These are phyloP conservation scores for Anas georgica DNA, from an alignment of 2,797 vertebrate genomes.

Conservation along the genomic window DNA sequence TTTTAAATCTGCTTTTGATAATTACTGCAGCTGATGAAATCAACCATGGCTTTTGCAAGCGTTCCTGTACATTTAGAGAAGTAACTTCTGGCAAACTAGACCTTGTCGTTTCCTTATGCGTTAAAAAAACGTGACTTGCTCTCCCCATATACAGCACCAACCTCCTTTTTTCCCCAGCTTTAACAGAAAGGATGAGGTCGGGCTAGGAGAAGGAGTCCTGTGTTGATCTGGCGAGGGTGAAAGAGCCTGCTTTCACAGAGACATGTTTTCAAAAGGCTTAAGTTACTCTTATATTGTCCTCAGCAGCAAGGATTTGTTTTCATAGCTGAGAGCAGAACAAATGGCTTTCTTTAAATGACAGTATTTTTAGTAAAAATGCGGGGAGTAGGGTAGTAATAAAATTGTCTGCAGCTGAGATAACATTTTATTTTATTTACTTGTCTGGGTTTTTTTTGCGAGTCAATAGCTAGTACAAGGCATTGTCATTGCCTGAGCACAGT, in stretches of 20 bases:
- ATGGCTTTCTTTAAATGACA: slow-evolving; percentile 40
- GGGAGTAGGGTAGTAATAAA: slow-evolving; percentile 35
- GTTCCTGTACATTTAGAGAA: not conserved
- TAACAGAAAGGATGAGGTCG: not conserved
- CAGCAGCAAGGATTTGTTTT: slow-evolving; percentile 37
- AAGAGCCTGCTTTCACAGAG: slow-evolving; percentile 19
- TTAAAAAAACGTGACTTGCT: not conserved
- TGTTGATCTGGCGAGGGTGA: not conserved
- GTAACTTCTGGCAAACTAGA: not conserved
- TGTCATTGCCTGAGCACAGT: not conserved
- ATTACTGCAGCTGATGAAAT: not conserved
- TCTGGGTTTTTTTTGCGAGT: not conserved
- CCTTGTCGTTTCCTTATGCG: not conserved
- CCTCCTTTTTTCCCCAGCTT: not conserved
- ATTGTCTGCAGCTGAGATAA: slow-evolving; percentile 62
- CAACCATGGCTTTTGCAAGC: not conserved
- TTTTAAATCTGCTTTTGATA: not conserved
- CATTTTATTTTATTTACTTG: slow-evolving; percentile 54
- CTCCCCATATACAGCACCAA: not conserved
- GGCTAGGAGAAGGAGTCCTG: slow-evolving; percentile 2
- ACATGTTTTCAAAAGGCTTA: slow-evolving; percentile 56
- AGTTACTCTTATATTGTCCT: slow-evolving; percentile 44
- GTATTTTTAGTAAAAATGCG: slow-evolving; percentile 52
- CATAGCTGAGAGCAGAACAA: slow-evolving; percentile 49
- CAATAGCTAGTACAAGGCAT: not conserved